These are phyloP conservation scores for Grammomys dolichurus DNA, from an alignment of 2,113 vertebrate species.

Conservation along the genomic window DNA sequence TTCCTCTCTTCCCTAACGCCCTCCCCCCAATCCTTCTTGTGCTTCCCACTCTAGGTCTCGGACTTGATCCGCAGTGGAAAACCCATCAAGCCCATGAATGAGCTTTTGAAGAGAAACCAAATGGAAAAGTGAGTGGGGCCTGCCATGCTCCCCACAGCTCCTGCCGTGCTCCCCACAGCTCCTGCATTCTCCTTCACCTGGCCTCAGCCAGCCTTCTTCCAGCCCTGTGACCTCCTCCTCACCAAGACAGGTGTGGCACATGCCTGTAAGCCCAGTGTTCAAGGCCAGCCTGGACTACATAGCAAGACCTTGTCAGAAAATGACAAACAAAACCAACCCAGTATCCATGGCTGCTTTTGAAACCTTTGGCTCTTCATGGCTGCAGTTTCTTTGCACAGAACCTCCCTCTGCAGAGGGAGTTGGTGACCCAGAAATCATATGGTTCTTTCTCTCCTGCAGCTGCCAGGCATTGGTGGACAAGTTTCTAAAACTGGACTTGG, in stretches of 20 bases:
- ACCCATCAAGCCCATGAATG: conserved; percentile 86
- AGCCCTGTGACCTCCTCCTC: not conserved
- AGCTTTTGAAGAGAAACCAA: conserved; percentile 77
- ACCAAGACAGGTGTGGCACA: not conserved
- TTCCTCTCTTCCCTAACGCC: not conserved
- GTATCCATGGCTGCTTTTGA: not conserved
- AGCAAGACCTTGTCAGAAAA: not conserved
- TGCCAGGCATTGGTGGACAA: conserved; percentile 92
- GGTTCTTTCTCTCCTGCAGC: conserved; percentile 79
- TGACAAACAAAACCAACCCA: not conserved
- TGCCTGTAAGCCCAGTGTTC: not conserved
- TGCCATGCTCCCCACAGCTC: not conserved
- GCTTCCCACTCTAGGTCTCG: conserved; percentile 86
- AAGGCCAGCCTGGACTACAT: not conserved
- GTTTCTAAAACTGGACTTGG: conserved; percentile 94
- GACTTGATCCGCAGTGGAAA: conserved; percentile 92
- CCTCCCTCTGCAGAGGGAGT: not conserved
- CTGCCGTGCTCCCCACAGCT: not conserved
- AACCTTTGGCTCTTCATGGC: not conserved
- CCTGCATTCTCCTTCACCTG: not conserved
- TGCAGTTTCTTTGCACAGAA: not conserved
- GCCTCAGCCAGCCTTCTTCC: not conserved
- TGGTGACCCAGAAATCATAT: not conserved
- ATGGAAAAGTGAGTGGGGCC: conserved; percentile 77
- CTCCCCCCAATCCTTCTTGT: not conserved